Evolutionary conservation across 2,888 invertebrate species (phyloP).

Genomic region (Rhagium mordax): DNA sequence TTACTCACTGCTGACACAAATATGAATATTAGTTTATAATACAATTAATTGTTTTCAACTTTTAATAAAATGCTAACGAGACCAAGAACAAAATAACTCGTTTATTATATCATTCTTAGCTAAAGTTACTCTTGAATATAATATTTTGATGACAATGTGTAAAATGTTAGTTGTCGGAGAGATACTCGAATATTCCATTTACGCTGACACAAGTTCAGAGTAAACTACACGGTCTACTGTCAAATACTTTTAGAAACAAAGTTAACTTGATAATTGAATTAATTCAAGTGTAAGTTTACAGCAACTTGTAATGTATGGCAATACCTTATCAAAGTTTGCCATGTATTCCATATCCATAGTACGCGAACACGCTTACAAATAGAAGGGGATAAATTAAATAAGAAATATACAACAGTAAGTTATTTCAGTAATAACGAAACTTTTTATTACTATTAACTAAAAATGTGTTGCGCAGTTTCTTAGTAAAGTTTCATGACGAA

Average conservation of each 20-base stretch:
- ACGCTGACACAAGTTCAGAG: constrained; percentile 51
- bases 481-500: not conserved
- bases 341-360: constrained; percentile 15
- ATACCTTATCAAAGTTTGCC: constrained; percentile 39
- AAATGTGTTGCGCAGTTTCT: not conserved
- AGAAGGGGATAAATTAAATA: constrained; percentile 10
- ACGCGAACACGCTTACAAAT: not conserved
- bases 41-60: too few species aligned
- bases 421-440: not conserved
- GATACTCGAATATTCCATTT: constrained; percentile 49
- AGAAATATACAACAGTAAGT: not conserved
- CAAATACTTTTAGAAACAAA: constrained; percentile 50
- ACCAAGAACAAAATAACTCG: not conserved
- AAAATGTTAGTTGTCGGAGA: constrained; percentile 25
- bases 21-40: too few species aligned
- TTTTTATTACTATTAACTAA: not conserved
- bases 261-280: constrained; percentile 51
- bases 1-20: too few species aligned
- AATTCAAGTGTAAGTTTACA: constrained; percentile 51
- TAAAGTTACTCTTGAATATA: constrained; percentile 1
- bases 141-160: constrained; percentile 20
- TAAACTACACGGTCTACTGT: constrained; percentile 50
- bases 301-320: constrained; percentile 35
- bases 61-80: not conserved
- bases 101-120: not conserved